These are phyloP conservation scores for Deilephila porcellus DNA, from an alignment of 2,888 invertebrate genomes.

Conservation along the genomic window DNA sequence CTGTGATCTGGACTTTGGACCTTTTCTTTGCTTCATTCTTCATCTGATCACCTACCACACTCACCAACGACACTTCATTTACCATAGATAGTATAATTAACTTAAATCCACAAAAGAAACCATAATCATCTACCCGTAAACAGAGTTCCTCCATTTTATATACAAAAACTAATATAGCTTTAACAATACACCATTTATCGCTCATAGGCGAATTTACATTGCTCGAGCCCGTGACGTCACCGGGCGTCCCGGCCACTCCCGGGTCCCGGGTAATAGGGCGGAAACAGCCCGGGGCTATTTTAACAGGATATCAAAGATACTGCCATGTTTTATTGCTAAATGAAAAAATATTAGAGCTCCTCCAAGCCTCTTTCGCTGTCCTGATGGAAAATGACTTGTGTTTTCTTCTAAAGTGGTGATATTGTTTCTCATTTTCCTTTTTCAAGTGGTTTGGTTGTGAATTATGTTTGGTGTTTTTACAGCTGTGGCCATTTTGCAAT, in stretches of 20 bases:
- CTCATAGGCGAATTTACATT: conserved; percentile 3
- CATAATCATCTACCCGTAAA: not conserved
- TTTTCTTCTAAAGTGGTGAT: not conserved
- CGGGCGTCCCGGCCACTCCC: conserved; percentile 13
- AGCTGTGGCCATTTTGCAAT: too few relatives aligned
- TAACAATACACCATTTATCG: not conserved
- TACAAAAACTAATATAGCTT: not conserved
- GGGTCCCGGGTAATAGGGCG: conserved; percentile 21
- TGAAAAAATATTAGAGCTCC: conserved; percentile 17
- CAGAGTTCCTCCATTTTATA: not conserved
- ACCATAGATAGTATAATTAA: too few relatives aligned
- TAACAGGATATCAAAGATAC: conserved; percentile 18
- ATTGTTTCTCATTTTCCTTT: not conserved
- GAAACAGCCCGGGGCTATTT: conserved; percentile 21
- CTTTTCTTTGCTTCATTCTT: too few relatives aligned
- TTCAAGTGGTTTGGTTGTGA: not conserved
- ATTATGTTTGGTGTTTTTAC: too few relatives aligned
- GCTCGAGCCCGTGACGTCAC: conserved; percentile 15
- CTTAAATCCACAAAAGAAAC: too few relatives aligned
- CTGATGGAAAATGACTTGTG: conserved; percentile 1
- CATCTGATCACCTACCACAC: too few relatives aligned
- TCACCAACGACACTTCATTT: too few relatives aligned
- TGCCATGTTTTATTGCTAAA: conserved; percentile 19
- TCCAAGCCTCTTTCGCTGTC: not conserved
- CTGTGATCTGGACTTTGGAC: too few relatives aligned